Percentiles rank a stretch among this genome's conserved stretches.
phyloP scores from a whole-genome alignment of 37 sponge, comb jelly and placozoan genomes.

The Axinella damicornis region DNA sequence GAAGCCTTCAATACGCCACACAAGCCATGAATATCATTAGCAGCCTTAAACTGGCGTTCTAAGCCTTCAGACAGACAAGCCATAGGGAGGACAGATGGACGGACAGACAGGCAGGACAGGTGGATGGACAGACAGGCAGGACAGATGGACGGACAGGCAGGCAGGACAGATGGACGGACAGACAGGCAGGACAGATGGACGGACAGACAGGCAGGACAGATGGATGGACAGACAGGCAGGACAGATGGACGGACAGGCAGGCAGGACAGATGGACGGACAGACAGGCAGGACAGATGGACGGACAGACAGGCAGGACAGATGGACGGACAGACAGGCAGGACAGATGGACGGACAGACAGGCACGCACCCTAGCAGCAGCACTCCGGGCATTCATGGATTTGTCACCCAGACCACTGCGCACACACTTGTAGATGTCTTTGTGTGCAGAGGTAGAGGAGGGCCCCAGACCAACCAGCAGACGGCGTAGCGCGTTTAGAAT shows the following conservation, averaged over 20 bases:
- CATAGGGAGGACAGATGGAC: no score
- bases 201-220: not conserved
- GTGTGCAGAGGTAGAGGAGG: slow-evolving; percentile 84
- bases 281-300: not conserved
- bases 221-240: not conserved
- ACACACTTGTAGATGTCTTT: slow-evolving; percentile 91
- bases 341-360: slow-evolving; percentile 1
- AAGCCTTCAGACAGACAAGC: no score
- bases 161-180: no score
- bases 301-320: not conserved
- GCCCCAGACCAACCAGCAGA: slow-evolving; percentile 83
- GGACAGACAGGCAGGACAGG: no score
- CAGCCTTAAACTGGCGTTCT: no score
- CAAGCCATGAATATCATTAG: no score
- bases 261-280: no score
- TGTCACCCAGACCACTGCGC: slow-evolving; percentile 74
- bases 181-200: not conserved
- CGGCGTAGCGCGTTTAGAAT: slow-evolving; percentile 39
- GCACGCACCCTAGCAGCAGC: slow-evolving; percentile 80
- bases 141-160: no score
- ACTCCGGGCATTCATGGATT: slow-evolving; percentile 71
- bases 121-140: no score
- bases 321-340: slow-evolving; percentile 1
- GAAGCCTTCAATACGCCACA: no score
- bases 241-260: not conserved